Evolutionary conservation across 2,888 invertebrate species (phyloP).

Genomic region (Eupsilia transversa): DNA sequence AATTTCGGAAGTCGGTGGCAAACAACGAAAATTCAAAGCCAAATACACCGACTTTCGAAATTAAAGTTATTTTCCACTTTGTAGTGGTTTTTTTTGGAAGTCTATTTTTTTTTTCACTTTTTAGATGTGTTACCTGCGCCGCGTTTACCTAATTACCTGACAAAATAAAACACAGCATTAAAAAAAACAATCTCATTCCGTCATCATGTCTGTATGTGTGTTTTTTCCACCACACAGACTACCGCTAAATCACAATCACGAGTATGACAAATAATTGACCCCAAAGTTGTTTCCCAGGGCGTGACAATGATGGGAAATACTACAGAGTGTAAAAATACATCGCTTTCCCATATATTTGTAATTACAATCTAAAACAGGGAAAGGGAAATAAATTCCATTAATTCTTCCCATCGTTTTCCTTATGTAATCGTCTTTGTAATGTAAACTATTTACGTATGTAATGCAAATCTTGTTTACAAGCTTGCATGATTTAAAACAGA

Average conservation of each 20-base stretch:
- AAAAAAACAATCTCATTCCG: not conserved
- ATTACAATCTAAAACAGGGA: slow-evolving; percentile 40
- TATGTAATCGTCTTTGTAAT: slow-evolving; percentile 16
- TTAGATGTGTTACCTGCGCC: too few relatives aligned
- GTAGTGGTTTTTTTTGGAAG: too few relatives aligned
- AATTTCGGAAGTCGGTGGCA: too few relatives aligned
- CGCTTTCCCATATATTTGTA: slow-evolving; percentile 50
- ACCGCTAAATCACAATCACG: slow-evolving; percentile 13
- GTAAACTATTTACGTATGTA: slow-evolving; percentile 7
- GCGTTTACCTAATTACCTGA: not conserved
- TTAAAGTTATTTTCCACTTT: too few relatives aligned
- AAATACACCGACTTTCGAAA: too few relatives aligned
- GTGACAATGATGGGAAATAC: slow-evolving; percentile 64
- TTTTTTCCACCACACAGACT: not conserved
- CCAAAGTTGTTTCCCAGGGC: slow-evolving; percentile 49
- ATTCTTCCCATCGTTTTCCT: slow-evolving; percentile 50
- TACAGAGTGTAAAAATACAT: slow-evolving; percentile 35
- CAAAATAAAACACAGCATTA: not conserved
- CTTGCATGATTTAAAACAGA: slow-evolving; percentile 25
- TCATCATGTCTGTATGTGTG: too few relatives aligned
- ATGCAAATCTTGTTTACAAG: slow-evolving; percentile 28
- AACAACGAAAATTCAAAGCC: too few relatives aligned
- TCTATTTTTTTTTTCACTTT: too few relatives aligned
- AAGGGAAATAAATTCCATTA: slow-evolving; percentile 47
- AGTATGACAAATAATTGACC: slow-evolving; percentile 50